Evolutionary conservation across 2,113 vertebrate species (phyloP), one percentile per base, ranked within the genome.

Genomic region (Zosterops japonicus): DNA sequence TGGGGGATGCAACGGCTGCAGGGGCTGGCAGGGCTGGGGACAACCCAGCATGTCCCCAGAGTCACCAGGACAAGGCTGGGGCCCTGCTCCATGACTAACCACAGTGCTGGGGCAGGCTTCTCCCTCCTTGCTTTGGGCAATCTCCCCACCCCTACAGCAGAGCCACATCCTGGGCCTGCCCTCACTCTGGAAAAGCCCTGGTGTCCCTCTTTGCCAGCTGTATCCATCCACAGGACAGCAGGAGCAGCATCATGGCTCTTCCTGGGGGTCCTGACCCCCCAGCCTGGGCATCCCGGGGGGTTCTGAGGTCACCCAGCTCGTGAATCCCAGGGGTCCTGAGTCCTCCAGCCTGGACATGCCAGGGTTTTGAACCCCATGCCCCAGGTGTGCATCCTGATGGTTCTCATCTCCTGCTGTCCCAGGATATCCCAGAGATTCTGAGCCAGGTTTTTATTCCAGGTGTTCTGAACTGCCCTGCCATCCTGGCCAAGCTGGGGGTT

Each of bases 31-130:
- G 47, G 52, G 36, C 0, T 0, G 5, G 70, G 24, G 35, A 35
- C 49, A 56, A 4, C 10, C 8, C 53, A 77, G 20, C 1, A 0
- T 7, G 25, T 44, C 23, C 57, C 77, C 71, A 71, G 76, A 1
- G 15, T 23, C 75, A 13, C 22, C 2, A 2, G 65, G 15, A 3
- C 24, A 33, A 14, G 9, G 9, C 14, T 12, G 19, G 52, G 25
- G 20, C 41, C 3, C 23, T 5, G 0, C 12, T 55, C 33, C 13
- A 2, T 0, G 0, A 2, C 29, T 36, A 14, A 28, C 35, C 6
- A 0, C 5, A 36, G 28, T 0, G 7, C 31, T 31, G 35, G 16
- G 20, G 22, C 25, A 39, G 28, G 9, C 17, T 72, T 78, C 33
- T 50, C 13, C 13, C 35, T 46, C 35, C 18, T 70, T 52, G 25